These are phyloP conservation scores for Amblyopsis rosae DNA, from an alignment of 2,113 vertebrate genomes.

Conservation along the genomic window DNA sequence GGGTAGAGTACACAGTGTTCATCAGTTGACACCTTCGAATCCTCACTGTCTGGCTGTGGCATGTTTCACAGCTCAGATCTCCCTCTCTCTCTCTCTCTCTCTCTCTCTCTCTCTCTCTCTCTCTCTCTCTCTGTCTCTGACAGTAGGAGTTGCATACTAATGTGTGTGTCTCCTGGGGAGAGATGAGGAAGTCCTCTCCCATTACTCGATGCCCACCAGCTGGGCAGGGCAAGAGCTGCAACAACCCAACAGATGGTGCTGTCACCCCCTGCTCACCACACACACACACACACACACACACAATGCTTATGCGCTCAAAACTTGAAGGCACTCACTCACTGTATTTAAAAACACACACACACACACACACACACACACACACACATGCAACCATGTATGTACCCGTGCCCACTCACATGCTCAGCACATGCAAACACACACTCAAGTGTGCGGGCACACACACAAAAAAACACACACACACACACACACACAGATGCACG, in stretches of 20 bases:
- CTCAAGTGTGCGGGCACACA: not conserved
- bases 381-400: constrained; percentile 1
- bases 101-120: constrained; percentile 48
- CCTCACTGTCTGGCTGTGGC: constrained; percentile 35
- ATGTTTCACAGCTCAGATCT: constrained; percentile 59
- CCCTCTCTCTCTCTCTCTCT: constrained; percentile 20
- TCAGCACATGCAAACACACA: constrained; percentile 16
- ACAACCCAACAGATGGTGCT: constrained; percentile 78
- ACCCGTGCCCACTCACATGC: constrained; percentile 3
- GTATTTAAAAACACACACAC: not conserved
- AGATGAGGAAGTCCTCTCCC: constrained; percentile 79
- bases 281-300: constrained; percentile 37
- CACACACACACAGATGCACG: not conserved
- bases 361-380: not conserved
- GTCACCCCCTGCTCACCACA: constrained; percentile 71
- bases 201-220: constrained; percentile 79
- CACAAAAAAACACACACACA: too few relatives aligned
- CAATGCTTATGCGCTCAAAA: not conserved
- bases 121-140: constrained; percentile 61
- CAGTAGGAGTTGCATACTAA: constrained; percentile 79
- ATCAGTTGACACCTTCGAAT: constrained; percentile 60
- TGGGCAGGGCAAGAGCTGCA: constrained; percentile 79
- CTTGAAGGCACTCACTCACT: constrained; percentile 9
- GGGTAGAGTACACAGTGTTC: constrained; percentile 53
- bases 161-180: constrained; percentile 69